These are phyloP conservation scores for Spatulosminthurus flaviceps DNA, from an alignment of 2,888 invertebrate genomes.

Conservation along the genomic window DNA sequence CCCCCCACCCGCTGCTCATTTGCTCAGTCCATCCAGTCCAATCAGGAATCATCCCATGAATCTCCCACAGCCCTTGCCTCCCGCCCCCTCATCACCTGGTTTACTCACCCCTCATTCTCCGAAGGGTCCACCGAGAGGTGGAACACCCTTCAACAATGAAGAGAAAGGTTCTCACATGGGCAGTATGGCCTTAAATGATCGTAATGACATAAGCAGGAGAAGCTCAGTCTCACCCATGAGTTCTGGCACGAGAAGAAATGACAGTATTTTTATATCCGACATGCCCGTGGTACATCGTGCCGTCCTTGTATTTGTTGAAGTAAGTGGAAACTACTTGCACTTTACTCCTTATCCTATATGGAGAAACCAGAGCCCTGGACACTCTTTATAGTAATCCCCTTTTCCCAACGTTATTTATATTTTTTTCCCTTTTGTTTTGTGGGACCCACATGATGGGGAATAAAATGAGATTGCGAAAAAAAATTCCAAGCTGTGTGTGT, in stretches of 20 bases:
- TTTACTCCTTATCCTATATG: too few species aligned
- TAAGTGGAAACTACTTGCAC: too few species aligned
- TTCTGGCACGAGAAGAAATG: slow-evolving; percentile 65
- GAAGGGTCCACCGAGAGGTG: slow-evolving; percentile 58
- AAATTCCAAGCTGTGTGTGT: neutral
- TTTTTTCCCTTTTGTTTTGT: neutral
- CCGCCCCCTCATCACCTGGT: slow-evolving; percentile 61
- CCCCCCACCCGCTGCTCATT: slow-evolving; percentile 60
- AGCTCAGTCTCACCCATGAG: slow-evolving; percentile 66
- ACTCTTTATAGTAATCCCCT: neutral
- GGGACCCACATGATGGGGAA: neutral
- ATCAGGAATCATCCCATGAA: slow-evolving; percentile 65
- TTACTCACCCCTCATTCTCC: slow-evolving; percentile 63
- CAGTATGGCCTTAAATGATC: slow-evolving; percentile 47
- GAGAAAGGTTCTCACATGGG: slow-evolving; percentile 51
- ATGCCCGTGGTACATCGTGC: slow-evolving; percentile 66
- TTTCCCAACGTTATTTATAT: neutral
- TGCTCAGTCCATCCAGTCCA: slow-evolving; percentile 63
- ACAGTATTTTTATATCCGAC: slow-evolving; percentile 66
- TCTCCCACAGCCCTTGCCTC: slow-evolving; percentile 59
- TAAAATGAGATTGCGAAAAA: neutral
- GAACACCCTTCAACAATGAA: slow-evolving; percentile 57
- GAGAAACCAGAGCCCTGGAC: too few species aligned
- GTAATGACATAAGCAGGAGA: slow-evolving; percentile 64
- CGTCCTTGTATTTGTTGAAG: slow-evolving; percentile 67